Conservation (phyloP, 2,888 invertebrate species). For the Listrodromus nycthemerus region DNA sequence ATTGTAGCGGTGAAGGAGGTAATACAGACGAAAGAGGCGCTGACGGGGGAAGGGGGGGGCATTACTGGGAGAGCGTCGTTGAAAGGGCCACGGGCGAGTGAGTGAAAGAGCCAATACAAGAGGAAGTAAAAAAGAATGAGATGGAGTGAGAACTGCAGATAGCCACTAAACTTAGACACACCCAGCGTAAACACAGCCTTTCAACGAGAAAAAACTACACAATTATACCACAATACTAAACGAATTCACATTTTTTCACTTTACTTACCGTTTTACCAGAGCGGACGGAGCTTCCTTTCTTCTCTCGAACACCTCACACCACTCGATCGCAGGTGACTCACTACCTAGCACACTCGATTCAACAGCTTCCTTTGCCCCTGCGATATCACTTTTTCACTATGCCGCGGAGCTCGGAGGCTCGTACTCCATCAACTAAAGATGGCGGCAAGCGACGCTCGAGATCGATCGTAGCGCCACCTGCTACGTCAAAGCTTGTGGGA, state of each 20-base stretch:
- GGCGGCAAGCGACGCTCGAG: conserved; percentile 77
- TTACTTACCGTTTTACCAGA: conserved; percentile 68
- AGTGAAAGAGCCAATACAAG: conserved; percentile 49
- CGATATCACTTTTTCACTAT: conserved; percentile 71
- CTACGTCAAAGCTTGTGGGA: conserved; percentile 43
- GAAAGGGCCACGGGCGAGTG: conserved; percentile 54
- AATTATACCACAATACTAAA: background rate
- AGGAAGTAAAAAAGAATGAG: conserved; percentile 47
- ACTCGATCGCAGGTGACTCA: conserved; percentile 65
- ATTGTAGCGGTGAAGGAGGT: conserved; percentile 7
- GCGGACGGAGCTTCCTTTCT: conserved; percentile 55
- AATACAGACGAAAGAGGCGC: conserved; percentile 51
- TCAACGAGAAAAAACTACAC: background rate
- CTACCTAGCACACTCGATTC: conserved; percentile 52
- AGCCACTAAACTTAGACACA: conserved; percentile 78
- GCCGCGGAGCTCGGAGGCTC: conserved; percentile 53
- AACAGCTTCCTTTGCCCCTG: conserved; percentile 71
- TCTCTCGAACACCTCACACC: conserved; percentile 46
- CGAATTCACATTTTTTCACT: background rate
- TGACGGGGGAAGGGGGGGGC: conserved; percentile 63
- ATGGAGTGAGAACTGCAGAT: conserved; percentile 39
- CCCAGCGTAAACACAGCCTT: conserved; percentile 78
- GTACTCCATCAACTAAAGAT: conserved; percentile 76
- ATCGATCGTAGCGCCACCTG: conserved; percentile 73
- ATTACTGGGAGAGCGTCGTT: conserved; percentile 47